These are phyloP conservation scores for Neodontobutis hainanensis DNA, from an alignment of 2,113 vertebrate species.

Conservation along the genomic window DNA sequence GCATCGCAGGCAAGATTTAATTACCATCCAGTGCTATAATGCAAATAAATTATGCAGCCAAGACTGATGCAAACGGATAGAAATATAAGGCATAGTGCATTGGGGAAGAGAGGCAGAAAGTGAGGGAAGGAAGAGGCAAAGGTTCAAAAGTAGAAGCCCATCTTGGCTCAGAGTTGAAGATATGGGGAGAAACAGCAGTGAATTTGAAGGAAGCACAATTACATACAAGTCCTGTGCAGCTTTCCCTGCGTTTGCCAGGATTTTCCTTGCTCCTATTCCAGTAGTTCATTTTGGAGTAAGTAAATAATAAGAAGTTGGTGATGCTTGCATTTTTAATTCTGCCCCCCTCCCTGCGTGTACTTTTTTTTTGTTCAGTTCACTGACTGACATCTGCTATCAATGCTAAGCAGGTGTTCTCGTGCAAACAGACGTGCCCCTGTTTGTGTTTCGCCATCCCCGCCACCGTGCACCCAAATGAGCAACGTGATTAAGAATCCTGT, in stretches of 20 bases:
- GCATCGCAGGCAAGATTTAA: slow-evolving; percentile 77
- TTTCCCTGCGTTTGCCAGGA: slow-evolving; percentile 66
- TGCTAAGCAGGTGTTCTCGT: slow-evolving; percentile 99
- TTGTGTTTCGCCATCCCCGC: slow-evolving; percentile 95
- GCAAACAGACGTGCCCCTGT: slow-evolving; percentile 97
- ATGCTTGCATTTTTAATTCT: slow-evolving; percentile 84
- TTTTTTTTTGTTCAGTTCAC: slow-evolving; percentile 87
- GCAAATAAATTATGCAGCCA: slow-evolving; percentile 83
- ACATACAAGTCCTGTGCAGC: slow-evolving; percentile 60
- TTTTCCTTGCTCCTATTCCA: slow-evolving; percentile 66
- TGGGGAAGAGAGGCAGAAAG: slow-evolving; percentile 27
- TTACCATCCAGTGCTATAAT: slow-evolving; percentile 79
- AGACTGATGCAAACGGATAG: slow-evolving; percentile 79
- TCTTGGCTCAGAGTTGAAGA: not conserved
- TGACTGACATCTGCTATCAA: slow-evolving; percentile 99
- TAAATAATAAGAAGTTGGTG: slow-evolving; percentile 85
- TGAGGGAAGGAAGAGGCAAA: slow-evolving; percentile 5
- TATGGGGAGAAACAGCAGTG: slow-evolving; percentile 6
- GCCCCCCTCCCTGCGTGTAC: slow-evolving; percentile 69
- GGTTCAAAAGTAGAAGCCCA: slow-evolving; percentile 6
- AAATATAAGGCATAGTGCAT: slow-evolving; percentile 65
- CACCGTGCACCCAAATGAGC: slow-evolving; percentile 97
- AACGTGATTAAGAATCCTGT: slow-evolving; percentile 99
- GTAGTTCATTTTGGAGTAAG: slow-evolving; percentile 79
- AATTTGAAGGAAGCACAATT: slow-evolving; percentile 60